phyloP scores from a whole-genome alignment of 1,140 invertebrate genomes.

The Lasaia peninsularis region DNA sequence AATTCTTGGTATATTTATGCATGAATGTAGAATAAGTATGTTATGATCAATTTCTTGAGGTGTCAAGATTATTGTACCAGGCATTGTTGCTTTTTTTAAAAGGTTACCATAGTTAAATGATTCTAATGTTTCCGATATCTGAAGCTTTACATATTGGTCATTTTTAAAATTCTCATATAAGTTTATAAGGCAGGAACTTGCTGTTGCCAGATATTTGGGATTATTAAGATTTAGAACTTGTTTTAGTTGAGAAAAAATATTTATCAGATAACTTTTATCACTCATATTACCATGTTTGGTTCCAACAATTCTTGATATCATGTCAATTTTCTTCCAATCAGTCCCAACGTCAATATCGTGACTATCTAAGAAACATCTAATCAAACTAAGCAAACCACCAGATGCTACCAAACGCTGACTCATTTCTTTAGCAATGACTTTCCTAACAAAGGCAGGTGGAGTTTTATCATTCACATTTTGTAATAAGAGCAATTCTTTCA shows the following conservation, averaged over 20 bases:
- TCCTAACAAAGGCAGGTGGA: slow-evolving; percentile 81
- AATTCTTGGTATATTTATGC: slow-evolving; percentile 46
- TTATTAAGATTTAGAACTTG: slow-evolving; percentile 66
- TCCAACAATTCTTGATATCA: slow-evolving; percentile 81
- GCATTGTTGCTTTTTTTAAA: slow-evolving; percentile 34
- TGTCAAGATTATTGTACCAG: slow-evolving; percentile 56
- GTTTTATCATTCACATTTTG: slow-evolving; percentile 78
- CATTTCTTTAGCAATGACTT: slow-evolving; percentile 79
- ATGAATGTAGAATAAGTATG: slow-evolving; percentile 65
- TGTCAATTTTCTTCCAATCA: slow-evolving; percentile 83
- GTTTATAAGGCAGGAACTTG: slow-evolving; percentile 74
- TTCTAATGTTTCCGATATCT: slow-evolving; percentile 68
- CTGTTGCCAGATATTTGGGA: slow-evolving; percentile 69
- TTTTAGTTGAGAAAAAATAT: slow-evolving; percentile 75
- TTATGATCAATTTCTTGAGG: slow-evolving; percentile 66
- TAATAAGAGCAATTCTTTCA: slow-evolving; percentile 84
- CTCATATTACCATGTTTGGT: slow-evolving; percentile 72
- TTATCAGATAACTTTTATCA: slow-evolving; percentile 77
- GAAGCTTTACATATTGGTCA: slow-evolving; percentile 53
- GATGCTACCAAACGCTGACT: slow-evolving; percentile 77
- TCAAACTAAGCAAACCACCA: slow-evolving; percentile 80
- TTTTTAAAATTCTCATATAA: slow-evolving; percentile 74
- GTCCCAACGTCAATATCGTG: slow-evolving; percentile 74
- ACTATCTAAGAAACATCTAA: slow-evolving; percentile 80
- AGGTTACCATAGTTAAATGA: slow-evolving; percentile 51